Conservation (phyloP, 2,113 vertebrate species). For the Engraulis encrasicolus region DNA sequence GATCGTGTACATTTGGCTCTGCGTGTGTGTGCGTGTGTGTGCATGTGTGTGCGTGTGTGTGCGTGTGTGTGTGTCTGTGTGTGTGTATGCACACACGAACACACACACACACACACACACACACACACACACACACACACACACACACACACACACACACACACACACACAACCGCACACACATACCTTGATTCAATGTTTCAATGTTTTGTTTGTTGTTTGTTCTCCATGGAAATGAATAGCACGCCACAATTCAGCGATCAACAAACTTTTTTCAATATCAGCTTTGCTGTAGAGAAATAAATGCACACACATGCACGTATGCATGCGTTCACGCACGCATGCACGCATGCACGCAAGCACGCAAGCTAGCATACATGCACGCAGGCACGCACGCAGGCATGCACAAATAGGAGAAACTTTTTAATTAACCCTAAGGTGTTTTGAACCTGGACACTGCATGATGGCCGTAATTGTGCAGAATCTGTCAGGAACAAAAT, state of each 20-base stretch:
- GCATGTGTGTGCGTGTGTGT: neutral
- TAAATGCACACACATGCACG: neutral
- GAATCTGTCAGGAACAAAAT: neutral
- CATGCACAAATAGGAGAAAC: neutral
- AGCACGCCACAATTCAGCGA: no score
- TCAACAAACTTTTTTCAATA: constrained; percentile 30
- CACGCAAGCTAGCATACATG: no score
- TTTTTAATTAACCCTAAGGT: neutral
- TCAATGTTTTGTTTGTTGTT: no score
- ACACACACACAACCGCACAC: no score
- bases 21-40: neutral
- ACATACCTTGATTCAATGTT: constrained; percentile 28
- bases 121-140: constrained; percentile 33
- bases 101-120: constrained; percentile 23
- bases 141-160: constrained; percentile 37
- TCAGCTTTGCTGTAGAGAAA: neutral
- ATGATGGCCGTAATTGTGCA: neutral
- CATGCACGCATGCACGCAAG: neutral
- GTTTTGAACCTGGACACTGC: neutral
- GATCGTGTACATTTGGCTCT: constrained; percentile 10
- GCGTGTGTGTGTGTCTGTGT: no score
- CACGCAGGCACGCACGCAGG: no score
- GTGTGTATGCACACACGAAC: no score
- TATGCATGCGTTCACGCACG: neutral
- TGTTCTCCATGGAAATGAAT: neutral